Base-by-base conservation (phyloP, 2,888 invertebrate species). In the Xestia rhomboidea region DNA sequence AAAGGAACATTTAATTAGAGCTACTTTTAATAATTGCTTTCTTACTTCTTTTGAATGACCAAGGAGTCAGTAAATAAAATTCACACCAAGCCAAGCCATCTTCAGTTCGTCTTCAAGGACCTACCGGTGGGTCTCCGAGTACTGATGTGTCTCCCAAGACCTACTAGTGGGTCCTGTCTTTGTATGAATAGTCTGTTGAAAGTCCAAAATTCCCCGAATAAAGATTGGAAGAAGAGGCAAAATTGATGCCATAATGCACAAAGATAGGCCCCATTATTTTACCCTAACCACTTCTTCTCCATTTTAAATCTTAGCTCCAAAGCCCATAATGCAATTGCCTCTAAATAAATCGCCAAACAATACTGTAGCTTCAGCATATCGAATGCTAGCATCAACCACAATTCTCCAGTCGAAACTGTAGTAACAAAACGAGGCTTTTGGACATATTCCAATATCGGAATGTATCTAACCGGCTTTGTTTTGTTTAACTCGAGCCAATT, bases 401-500 rank as follows among this genome's bases (percentile, higher is more conserved):
- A 73, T 70, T 74, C 69, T 68, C 66, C 27, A 73, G 24, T 34
- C 57, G 13, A 41, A 73, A 85, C 68, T 44, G 71, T 66, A 74
- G 57, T 54, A 69, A 76, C 82, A 86, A 86, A 75, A 82, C 78
- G 73, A 30, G 80, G 76, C 57, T 71, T 54, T 89, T 89, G 89
- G 89, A 87, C 57, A 49, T 71, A 79, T 83, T 89, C 89, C 89
- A 89, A 88, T 81, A 81, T 76, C 51, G 68, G 72, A 80, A 82
- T 81, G 73, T 84, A 81, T 83, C 77, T 77, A 81, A 7, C 62
- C 13, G 34, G 70, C 68, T 83, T 88, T 85, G 87, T 89, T 89
- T 86, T 86, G 88, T 85, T 82, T 79, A 85, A 84, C 46, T 41
- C 74, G 57, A 82, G 85, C 87, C 86, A 88, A 89, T 88, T 85